Percentiles rank a stretch among this genome's conserved stretches.
These are phyloP conservation scores for Aulostomus chinensis DNA, from an alignment of 2,797 vertebrate species.

Conservation along the genomic window DNA sequence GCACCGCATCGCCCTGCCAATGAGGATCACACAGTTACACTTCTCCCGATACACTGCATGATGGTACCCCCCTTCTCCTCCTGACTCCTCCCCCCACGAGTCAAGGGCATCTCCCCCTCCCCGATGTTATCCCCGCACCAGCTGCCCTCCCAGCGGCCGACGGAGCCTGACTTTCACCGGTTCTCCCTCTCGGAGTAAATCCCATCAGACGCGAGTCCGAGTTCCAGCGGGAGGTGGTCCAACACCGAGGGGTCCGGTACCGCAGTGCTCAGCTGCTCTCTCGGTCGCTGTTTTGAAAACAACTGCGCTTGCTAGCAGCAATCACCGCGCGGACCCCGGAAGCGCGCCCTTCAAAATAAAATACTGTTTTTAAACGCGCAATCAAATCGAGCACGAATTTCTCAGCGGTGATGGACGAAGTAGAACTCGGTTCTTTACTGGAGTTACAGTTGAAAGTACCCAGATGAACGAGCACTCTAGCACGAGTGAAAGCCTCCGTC, in stretches of 20 bases:
- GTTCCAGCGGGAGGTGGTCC: neutral
- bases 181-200: neutral
- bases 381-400: too few species aligned
- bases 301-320: neutral
- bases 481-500: too few species aligned
- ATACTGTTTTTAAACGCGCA: neutral
- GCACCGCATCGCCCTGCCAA: conserved; percentile 44
- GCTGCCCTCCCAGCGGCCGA: conserved; percentile 41
- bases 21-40: conserved; percentile 26
- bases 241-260: neutral
- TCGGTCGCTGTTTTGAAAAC: conserved; percentile 31
- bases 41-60: conserved; percentile 4
- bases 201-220: neutral
- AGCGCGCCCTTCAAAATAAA: conserved; percentile 43
- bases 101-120: conserved; percentile 66
- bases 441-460: too few species aligned
- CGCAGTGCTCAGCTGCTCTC: conserved; percentile 54
- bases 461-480: too few species aligned
- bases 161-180: conserved; percentile 16
- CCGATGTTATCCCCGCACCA: conserved; percentile 38
- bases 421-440: too few species aligned
- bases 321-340: too few species aligned
- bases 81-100: conserved; percentile 41
- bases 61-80: conserved; percentile 15
- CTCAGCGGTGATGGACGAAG: too few species aligned